phyloP scores from a whole-genome alignment of 2,888 invertebrate genomes.

The Acanthococcus lagerstroemiae region DNA sequence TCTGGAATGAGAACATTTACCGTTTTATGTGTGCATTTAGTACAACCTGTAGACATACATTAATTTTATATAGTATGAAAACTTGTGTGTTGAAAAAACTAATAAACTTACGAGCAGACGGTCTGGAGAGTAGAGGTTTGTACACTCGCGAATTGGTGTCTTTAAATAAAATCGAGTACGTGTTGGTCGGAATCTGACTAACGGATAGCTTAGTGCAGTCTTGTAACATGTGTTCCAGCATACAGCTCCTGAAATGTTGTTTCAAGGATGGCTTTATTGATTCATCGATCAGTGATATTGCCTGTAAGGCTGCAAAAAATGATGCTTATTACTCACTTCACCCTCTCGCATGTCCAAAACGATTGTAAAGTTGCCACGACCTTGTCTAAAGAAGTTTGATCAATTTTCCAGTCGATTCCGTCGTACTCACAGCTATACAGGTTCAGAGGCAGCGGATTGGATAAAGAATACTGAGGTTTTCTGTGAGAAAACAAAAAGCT shows the following conservation, averaged over 20 bases:
- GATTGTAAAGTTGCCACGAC: slow-evolving; percentile 56
- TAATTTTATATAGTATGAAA: slow-evolving; percentile 32
- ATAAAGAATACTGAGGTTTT: slow-evolving; percentile 85
- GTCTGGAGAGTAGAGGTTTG: slow-evolving; percentile 61
- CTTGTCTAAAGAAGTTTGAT: slow-evolving; percentile 41
- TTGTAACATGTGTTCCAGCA: slow-evolving; percentile 49
- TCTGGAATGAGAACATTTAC: slow-evolving; percentile 50
- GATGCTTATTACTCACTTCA: slow-evolving; percentile 33
- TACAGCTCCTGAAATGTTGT: slow-evolving; percentile 46
- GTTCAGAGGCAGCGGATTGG: slow-evolving; percentile 73
- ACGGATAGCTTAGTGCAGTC: slow-evolving; percentile 37
- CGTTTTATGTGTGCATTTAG: no score
- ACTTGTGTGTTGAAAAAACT: no score
- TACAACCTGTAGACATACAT: no score
- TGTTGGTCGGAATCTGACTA: background rate
- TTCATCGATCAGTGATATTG: no score
- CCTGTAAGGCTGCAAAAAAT: no score
- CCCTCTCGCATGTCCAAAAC: slow-evolving; percentile 49
- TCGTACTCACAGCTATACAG: slow-evolving; percentile 67
- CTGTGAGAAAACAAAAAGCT: no score
- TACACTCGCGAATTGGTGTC: slow-evolving; percentile 51
- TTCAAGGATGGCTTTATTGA: no score
- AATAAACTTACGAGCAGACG: slow-evolving; percentile 62
- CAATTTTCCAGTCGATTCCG: slow-evolving; percentile 47
- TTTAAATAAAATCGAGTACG: slow-evolving; percentile 20